phyloP scores from a whole-genome alignment of 2,797 vertebrate species.

The Melanotaenia pygmaea region DNA sequence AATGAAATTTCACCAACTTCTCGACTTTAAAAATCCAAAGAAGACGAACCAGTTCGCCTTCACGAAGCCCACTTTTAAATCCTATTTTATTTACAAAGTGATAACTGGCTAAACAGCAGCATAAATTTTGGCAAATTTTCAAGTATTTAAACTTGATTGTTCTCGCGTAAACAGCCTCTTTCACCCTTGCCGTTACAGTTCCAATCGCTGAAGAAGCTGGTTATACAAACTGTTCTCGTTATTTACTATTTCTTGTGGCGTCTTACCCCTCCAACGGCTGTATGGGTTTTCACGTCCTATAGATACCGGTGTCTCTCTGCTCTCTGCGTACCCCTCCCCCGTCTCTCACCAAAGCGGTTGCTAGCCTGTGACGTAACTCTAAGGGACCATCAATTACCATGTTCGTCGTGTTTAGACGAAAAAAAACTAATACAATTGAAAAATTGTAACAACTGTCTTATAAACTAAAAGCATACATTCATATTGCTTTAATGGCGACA shows the following conservation, averaged over 20 bases:
- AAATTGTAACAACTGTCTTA: background rate
- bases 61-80: slow-evolving; percentile 19
- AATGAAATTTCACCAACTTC: slow-evolving; percentile 3
- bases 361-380: slow-evolving; percentile 73
- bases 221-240: slow-evolving; percentile 5
- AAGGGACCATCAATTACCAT: slow-evolving; percentile 60
- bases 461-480: fast-evolving
- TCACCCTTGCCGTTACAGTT: background rate
- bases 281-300: slow-evolving; percentile 68
- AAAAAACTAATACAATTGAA: background rate
- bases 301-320: slow-evolving; percentile 63
- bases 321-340: slow-evolving; percentile 49
- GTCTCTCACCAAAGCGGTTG: slow-evolving; percentile 53
- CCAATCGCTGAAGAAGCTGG: background rate
- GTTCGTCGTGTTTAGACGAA: background rate
- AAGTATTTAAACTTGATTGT: slow-evolving; percentile 30
- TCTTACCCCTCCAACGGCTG: slow-evolving; percentile 48
- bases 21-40: slow-evolving; percentile 16
- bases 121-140: slow-evolving; percentile 2
- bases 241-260: slow-evolving; percentile 25
- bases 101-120: slow-evolving; percentile 4
- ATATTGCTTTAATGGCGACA: fast-evolving
- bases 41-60: slow-evolving; percentile 30
- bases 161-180: background rate
- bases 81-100: slow-evolving; percentile 28